A percentile compares a stretch with the other conserved stretches of the same genome.
Evolutionary conservation across 2,113 vertebrate species (phyloP).

Genomic region (Cynoglossus semilaevis): DNA sequence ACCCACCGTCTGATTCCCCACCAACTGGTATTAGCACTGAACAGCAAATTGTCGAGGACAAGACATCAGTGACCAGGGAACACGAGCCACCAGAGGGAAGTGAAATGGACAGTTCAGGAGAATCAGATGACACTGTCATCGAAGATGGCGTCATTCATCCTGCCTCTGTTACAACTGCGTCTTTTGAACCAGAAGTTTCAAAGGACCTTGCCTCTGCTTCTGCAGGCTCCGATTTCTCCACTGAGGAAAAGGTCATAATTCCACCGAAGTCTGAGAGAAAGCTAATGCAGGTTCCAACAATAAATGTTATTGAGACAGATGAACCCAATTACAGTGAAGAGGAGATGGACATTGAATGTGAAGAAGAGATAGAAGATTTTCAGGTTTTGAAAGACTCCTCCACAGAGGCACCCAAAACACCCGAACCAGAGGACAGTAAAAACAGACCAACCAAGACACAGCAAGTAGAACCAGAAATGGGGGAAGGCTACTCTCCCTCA

Average conservation of each 20-base stretch:
- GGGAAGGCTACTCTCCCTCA: slow-evolving; percentile 64
- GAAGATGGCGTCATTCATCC: slow-evolving; percentile 69
- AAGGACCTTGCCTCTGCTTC: slow-evolving; percentile 10
- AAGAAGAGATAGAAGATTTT: slow-evolving; percentile 56
- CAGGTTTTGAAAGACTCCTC: slow-evolving; percentile 52
- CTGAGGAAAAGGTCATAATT: slow-evolving; percentile 35
- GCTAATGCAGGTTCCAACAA: slow-evolving; percentile 75
- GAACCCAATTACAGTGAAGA: slow-evolving; percentile 77
- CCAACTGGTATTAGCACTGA: slow-evolving; percentile 15
- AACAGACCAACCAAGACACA: slow-evolving; percentile 33
- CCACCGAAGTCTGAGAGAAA: slow-evolving; percentile 55
- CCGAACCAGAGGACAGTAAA: slow-evolving; percentile 25
- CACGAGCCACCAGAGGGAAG: slow-evolving; percentile 56
- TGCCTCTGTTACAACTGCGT: slow-evolving; percentile 6
- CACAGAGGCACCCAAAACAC: slow-evolving; percentile 27
- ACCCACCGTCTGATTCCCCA: slow-evolving; percentile 35
- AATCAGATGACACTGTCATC: slow-evolving; percentile 88
- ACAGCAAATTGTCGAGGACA: slow-evolving; percentile 29
- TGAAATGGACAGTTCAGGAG: slow-evolving; percentile 85
- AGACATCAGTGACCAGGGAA: slow-evolving; percentile 46
- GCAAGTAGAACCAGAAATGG: slow-evolving; percentile 59
- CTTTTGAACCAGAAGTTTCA: slow-evolving; percentile 15
- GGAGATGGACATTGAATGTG: slow-evolving; percentile 66
- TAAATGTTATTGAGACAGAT: slow-evolving; percentile 79
- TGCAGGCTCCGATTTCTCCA: neutral